Base-by-base conservation (phyloP, 92 coral and sea anemone species). In the Nematostella vectensis region DNA sequence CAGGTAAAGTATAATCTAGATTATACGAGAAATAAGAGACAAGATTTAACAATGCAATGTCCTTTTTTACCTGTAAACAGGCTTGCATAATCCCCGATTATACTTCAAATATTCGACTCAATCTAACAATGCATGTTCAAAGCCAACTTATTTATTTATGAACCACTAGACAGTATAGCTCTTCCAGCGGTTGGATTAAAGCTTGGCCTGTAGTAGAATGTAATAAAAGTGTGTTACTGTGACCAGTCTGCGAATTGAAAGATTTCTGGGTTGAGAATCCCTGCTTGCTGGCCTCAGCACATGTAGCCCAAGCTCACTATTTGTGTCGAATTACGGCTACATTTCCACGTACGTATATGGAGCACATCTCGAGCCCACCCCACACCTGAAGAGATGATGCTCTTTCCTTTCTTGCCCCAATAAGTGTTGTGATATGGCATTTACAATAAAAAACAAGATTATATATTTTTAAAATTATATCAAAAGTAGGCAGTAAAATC, bases 111-210 rank as follows among this genome's bases (percentile, higher is more conserved):
- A 57, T 43, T 67, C 68, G 75, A 31, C 74, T 66, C 63, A 29
- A 71, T 62, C 65, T 56, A 73, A 72, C 71, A 72, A 72, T 72
- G 72, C 80, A 74, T 42, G 68, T 65, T 65, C 68, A 74, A 74
- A 57, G 74, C 67, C 40, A 43, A 37, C 31, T 9, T n/a, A n/a
- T n/a, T n/a, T 30, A 3, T 25, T 16, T 48, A 45, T 51, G 54
- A 9, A 29, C 47, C 36, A 59, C 64, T 52, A 28, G 69, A 60
- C 40, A 75, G 54, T 19, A 75, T 50, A 50, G 81, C 65, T 24
- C 65, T 66, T 50, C 74, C 67, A 9, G 74, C 11, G 19, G 58
- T 3, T 2, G 74, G 18, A 47, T 74, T 59, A 65, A 74, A 74
- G 6, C 55, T 62, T 26, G 68, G 77, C 54, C 58, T 55, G 31